Evolutionary conservation across 2,797 vertebrate genomes (phyloP), one percentile per base, ranked within the genome.

Genomic region (Squalus acanthias): DNA sequence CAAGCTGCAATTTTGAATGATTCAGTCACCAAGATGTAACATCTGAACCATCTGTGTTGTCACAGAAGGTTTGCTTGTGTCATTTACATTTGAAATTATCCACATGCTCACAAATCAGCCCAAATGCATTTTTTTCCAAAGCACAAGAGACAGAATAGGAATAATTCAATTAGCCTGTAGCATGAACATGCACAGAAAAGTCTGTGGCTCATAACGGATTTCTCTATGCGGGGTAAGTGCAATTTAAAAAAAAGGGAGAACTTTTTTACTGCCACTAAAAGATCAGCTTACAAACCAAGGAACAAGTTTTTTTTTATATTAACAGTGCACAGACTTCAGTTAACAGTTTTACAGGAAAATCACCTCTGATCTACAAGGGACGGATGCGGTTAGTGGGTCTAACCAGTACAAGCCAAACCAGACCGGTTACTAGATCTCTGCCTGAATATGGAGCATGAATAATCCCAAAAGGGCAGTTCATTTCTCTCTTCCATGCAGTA

Each of bases 351-450:
- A 85, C 20, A 50, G 20, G 46, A 50, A 85, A 85, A 50, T 85
- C 82, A 85, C 82, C 7, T 76, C 74, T 85, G 39, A 85, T 50
- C 82, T 85, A 50, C 29, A 92, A 92, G 89, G 89, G 1, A 60
- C 29, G 12, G 53, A 92, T n/a, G 89, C 60, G 65, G 57, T 92
- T 92, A 92, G 29, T 85, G 82, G 82, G 46, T 92, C 33, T 65
- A 92, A 65, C 89, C 33, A 92, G 89, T n/a, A n/a, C 60, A 92
- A 92, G 87, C 89, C 89, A 92, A 63, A 92, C 29, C 60, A 60
- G 65, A 92, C 53, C 15, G 3, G 15, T 91, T 63, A 91, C 60
- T n/a, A n/a, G 15, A 65, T 5, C 1, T 57, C 87, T 92, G 89
- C 60, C 33, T 89, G 57, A 92, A 92, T 8, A n/a, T 92, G 60